Conservation (phyloP, 1,140 invertebrate genomes). For the Daktulosphaira vitifoliae region DNA sequence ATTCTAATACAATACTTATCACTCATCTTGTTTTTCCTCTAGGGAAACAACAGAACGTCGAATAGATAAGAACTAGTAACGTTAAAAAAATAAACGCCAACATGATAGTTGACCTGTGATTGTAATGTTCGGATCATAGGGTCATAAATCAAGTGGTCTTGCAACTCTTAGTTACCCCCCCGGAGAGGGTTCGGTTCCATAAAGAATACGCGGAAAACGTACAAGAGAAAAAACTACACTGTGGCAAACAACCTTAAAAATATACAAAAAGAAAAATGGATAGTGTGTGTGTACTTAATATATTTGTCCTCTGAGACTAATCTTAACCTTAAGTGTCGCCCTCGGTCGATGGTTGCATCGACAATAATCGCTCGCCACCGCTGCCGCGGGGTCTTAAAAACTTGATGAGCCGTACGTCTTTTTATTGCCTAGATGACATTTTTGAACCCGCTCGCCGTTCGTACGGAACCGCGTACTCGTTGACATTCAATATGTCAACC, state of each 20-base stretch:
- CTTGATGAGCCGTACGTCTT: constrained; percentile 35
- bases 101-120: too few relatives aligned
- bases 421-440: constrained; percentile 38
- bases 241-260: background rate
- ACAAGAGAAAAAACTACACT: background rate
- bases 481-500: constrained; percentile 11
- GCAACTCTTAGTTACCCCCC: too few relatives aligned
- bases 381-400: background rate
- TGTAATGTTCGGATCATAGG: too few relatives aligned
- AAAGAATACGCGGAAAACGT: too few relatives aligned
- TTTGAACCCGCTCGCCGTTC: constrained; percentile 30
- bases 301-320: constrained; percentile 40
- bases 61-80: too few relatives aligned
- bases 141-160: too few relatives aligned
- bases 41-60: too few relatives aligned
- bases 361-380: background rate
- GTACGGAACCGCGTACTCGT: background rate
- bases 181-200: too few relatives aligned
- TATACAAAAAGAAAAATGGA: background rate
- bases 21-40: too few relatives aligned
- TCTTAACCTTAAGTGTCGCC: constrained; percentile 38
- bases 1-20: too few relatives aligned
- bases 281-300: constrained; percentile 28
- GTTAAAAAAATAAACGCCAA: too few relatives aligned
- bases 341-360: too few relatives aligned